Evolutionary conservation across 2,797 vertebrate genomes (phyloP).

Genomic region (Leuciscus waleckii): DNA sequence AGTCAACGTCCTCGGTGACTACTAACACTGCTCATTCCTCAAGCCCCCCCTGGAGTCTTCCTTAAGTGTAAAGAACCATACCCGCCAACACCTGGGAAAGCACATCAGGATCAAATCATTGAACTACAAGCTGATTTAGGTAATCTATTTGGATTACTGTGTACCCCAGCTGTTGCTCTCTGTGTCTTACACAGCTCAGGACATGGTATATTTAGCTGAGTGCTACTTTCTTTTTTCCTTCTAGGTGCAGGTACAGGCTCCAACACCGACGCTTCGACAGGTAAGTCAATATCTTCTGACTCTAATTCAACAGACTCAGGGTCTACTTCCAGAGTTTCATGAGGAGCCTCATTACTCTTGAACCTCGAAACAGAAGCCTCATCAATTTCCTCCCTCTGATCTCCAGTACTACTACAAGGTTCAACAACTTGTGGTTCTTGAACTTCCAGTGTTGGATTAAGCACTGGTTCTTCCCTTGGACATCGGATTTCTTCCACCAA

Average conservation of each 20-base stretch:
- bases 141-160: background rate
- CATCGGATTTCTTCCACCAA: background rate
- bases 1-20: background rate
- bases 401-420: no score
- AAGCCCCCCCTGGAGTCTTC: background rate
- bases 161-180: background rate
- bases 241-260: background rate
- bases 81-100: background rate
- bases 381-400: no score
- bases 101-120: background rate
- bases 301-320: background rate
- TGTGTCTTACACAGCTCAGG: background rate
- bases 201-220: background rate
- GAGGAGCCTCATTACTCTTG: no score
- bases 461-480: background rate
- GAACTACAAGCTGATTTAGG: background rate
- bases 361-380: no score
- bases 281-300: background rate
- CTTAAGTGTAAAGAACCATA: background rate
- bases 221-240: background rate
- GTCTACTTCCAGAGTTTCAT: background rate
- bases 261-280: background rate
- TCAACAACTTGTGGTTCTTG: no score
- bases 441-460: no score
- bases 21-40: background rate